Evolutionary conservation across 2,888 invertebrate genomes (phyloP).

Genomic region (Formica aserva): DNA sequence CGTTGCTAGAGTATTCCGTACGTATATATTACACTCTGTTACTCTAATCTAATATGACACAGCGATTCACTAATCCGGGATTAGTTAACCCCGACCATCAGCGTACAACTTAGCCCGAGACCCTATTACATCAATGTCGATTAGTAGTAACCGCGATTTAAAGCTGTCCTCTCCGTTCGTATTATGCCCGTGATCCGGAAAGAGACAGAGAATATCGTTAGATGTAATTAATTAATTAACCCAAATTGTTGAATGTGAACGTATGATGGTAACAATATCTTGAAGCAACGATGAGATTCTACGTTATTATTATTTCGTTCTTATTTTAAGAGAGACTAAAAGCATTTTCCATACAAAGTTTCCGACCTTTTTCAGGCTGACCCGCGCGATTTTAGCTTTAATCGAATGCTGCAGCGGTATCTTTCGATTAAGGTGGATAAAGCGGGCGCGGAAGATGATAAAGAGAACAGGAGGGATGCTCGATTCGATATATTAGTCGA

Average conservation of each 20-base stretch:
- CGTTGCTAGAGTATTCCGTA: background rate
- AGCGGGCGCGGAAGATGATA: background rate
- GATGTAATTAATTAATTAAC: slow-evolving; percentile 47
- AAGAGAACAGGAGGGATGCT: background rate
- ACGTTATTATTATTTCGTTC: slow-evolving; percentile 38
- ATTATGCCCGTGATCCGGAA: slow-evolving; percentile 8
- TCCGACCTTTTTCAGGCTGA: slow-evolving; percentile 4
- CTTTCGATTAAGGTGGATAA: slow-evolving; percentile 31
- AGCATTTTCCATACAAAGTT: background rate
- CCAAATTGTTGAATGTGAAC: slow-evolving; percentile 42
- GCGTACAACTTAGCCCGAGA: slow-evolving; percentile 26
- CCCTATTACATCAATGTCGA: slow-evolving; percentile 50
- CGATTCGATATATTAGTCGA: slow-evolving; percentile 16
- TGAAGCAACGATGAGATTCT: slow-evolving; percentile 4
- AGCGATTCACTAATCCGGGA: slow-evolving; percentile 30
- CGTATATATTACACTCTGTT: slow-evolving; percentile 9
- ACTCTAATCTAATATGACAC: slow-evolving; percentile 25
- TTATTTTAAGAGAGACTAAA: slow-evolving; percentile 34
- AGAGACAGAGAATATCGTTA: slow-evolving; percentile 39
- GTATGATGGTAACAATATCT: background rate
- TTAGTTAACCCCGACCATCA: slow-evolving; percentile 42
- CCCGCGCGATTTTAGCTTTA: slow-evolving; percentile 27
- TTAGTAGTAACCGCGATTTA: slow-evolving; percentile 50
- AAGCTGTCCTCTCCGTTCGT: slow-evolving; percentile 7
- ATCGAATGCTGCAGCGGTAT: slow-evolving; percentile 27